A percentile compares a stretch with the other conserved stretches of the same genome.
Conservation (phyloP, 1,140 invertebrate genomes). For the Spodoptera litura region DNA sequence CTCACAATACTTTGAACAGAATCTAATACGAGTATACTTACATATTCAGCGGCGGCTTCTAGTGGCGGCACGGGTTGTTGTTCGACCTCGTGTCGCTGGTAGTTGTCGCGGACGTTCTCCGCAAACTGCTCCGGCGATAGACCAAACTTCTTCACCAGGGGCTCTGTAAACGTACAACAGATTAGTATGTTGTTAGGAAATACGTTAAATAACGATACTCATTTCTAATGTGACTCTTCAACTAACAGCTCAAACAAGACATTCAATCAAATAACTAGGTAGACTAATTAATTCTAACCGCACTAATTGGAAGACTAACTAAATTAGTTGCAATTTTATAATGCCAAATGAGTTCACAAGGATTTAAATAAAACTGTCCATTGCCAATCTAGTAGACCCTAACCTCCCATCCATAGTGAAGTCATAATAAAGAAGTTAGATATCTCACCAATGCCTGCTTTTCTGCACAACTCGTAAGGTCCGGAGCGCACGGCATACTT, state of each 20-base stretch:
- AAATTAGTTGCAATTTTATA: too few relatives aligned
- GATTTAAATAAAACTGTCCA: too few relatives aligned
- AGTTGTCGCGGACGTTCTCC: constrained; percentile 98
- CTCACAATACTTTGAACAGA: too few relatives aligned
- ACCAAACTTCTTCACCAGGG: constrained; percentile 96
- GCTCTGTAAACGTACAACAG: constrained; percentile 78
- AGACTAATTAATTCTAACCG: too few relatives aligned
- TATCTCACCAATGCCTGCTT: constrained; percentile 90
- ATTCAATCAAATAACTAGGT: too few relatives aligned
- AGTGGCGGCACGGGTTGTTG: constrained; percentile 94
- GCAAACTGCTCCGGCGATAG: constrained; percentile 98
- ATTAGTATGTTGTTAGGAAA: too few relatives aligned
- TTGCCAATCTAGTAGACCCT: too few relatives aligned
- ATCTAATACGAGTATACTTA: constrained; percentile 63
- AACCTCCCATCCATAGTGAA: neutral
- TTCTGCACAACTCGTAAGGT: constrained; percentile 94
- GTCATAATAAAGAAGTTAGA: neutral
- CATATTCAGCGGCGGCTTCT: constrained; percentile 92
- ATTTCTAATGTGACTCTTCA: too few relatives aligned
- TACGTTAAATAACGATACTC: too few relatives aligned
- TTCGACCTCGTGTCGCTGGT: constrained; percentile 98
- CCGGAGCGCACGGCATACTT: constrained; percentile 96
- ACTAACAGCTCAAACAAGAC: too few relatives aligned
- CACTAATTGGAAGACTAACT: too few relatives aligned
- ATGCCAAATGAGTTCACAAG: too few relatives aligned